Evolutionary conservation across 30 jellyfish, hydroid and myxozoan species (phyloP), one percentile per base, ranked within the genome.

Genomic region (Catostylus mosaicus): DNA sequence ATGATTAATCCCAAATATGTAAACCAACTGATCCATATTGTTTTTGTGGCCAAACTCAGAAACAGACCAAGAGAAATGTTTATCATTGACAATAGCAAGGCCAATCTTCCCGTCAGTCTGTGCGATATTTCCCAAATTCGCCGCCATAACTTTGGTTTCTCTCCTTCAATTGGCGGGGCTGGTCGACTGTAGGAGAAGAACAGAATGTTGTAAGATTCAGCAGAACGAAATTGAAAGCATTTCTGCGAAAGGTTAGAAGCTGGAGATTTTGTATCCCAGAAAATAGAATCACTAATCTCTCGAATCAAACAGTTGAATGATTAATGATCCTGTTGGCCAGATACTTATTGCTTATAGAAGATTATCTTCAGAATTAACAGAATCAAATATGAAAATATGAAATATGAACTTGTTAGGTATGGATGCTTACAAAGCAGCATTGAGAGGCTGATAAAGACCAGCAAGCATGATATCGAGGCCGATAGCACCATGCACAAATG

Each of bases 401-500:
- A n/a, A n/a, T n/a, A n/a, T n/a, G n/a, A n/a, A n/a, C n/a, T n/a
- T n/a, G n/a, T n/a, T n/a, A n/a, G n/a, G n/a, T n/a, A n/a, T n/a
- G n/a, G n/a, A 35, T 26, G 71, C 93, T 83, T 38, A 83, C 93
- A 87, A 72, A 10, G 75, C 73, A 26, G 96, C 96, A 72, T 87
- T 87, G 72, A 87, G 87, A 10, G 96, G 96, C 72, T 87, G 96
- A 38, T 72, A 79, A 1, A 87, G 23, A 19, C 96, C 96, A 2
- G 87, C 87, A 24, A 87, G 75, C 96, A 87, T 87, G 83, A 87
- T 74, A 37, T 66, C 90, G 22, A 87, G 74, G 26, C 96, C 96
- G 60, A 87, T 87, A 18, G 85, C 96, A 16, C 96, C 96, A 47
- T 87, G 96, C 20, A 78, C 96, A 47, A 70, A 67, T 3, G 86